Evolutionary conservation across 2,888 invertebrate species (phyloP).

Genomic region (Sphaerophoria rueppellii): DNA sequence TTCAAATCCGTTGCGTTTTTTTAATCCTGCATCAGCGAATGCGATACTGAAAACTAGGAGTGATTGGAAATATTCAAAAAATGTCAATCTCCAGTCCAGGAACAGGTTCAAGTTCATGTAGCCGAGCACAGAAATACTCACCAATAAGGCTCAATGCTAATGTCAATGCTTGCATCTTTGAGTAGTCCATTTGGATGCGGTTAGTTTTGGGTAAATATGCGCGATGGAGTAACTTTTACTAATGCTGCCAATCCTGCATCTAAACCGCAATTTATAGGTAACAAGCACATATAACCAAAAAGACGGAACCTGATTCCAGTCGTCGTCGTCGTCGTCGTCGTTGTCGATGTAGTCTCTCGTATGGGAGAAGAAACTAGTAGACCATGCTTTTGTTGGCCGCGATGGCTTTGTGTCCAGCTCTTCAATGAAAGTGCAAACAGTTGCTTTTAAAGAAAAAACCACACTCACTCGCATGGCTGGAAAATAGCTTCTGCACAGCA

Average conservation of each 20-base stretch:
- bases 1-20: conserved; percentile 79
- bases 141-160: conserved; percentile 38
- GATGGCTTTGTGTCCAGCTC: conserved; percentile 7
- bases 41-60: conserved; percentile 27
- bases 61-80: conserved; percentile 10
- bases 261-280: conserved; percentile 69
- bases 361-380: conserved; percentile 69
- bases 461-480: conserved; percentile 44
- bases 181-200: conserved; percentile 24
- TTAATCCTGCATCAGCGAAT: conserved; percentile 63
- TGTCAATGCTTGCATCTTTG: conserved; percentile 49
- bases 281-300: conserved; percentile 62
- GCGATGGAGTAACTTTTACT: conserved; percentile 63
- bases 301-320: conserved; percentile 64
- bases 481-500: conserved; percentile 30
- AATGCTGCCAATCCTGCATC: conserved; percentile 62
- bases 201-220: conserved; percentile 31
- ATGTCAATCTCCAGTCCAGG: too few species aligned
- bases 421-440: conserved; percentile 67
- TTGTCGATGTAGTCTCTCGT: conserved; percentile 16
- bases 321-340: conserved; percentile 2
- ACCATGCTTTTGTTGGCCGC: conserved; percentile 58
- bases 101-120: conserved; percentile 3
- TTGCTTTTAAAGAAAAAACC: conserved; percentile 28
- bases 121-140: conserved; percentile 35